These are phyloP conservation scores for Prenolepis imparis DNA, from an alignment of 2,888 invertebrate genomes.

Conservation along the genomic window DNA sequence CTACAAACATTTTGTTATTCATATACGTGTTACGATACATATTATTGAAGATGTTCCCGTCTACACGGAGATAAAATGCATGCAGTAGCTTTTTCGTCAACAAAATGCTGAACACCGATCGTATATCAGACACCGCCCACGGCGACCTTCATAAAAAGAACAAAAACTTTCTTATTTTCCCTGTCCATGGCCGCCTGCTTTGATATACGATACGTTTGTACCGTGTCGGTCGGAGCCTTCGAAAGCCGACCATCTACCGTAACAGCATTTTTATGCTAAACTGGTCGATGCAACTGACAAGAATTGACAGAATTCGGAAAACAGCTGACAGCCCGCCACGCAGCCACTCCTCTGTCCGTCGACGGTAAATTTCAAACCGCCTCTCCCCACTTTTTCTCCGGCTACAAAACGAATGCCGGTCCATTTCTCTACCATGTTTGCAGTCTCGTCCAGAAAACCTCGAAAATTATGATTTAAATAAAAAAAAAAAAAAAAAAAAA, in stretches of 20 bases:
- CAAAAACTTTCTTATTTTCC: slow-evolving; percentile 79
- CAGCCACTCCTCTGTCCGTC: slow-evolving; percentile 70
- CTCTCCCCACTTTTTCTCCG: slow-evolving; percentile 57
- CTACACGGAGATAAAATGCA: slow-evolving; percentile 64
- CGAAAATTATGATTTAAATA: slow-evolving; percentile 49
- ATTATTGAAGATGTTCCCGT: slow-evolving; percentile 64
- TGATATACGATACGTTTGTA: slow-evolving; percentile 83
- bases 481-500: not conserved
- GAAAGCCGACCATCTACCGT: slow-evolving; percentile 79
- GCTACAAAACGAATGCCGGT: slow-evolving; percentile 57
- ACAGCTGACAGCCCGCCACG: slow-evolving; percentile 79
- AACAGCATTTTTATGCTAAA: slow-evolving; percentile 81
- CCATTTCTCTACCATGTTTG: slow-evolving; percentile 47
- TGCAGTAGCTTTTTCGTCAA: slow-evolving; percentile 76
- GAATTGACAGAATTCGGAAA: slow-evolving; percentile 81
- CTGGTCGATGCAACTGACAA: slow-evolving; percentile 78
- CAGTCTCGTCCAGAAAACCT: slow-evolving; percentile 50
- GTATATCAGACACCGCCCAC: slow-evolving; percentile 76
- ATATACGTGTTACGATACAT: not conserved
- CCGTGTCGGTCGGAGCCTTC: slow-evolving; percentile 77
- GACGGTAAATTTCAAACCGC: slow-evolving; percentile 73
- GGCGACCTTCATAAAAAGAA: slow-evolving; percentile 75
- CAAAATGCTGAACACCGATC: slow-evolving; percentile 75
- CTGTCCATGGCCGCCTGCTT: slow-evolving; percentile 77
- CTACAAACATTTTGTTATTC: not conserved